Percentiles rank a stretch among this genome's conserved stretches.
Evolutionary conservation across 2,888 invertebrate genomes (phyloP).

Genomic region (Cephus nigrinus): DNA sequence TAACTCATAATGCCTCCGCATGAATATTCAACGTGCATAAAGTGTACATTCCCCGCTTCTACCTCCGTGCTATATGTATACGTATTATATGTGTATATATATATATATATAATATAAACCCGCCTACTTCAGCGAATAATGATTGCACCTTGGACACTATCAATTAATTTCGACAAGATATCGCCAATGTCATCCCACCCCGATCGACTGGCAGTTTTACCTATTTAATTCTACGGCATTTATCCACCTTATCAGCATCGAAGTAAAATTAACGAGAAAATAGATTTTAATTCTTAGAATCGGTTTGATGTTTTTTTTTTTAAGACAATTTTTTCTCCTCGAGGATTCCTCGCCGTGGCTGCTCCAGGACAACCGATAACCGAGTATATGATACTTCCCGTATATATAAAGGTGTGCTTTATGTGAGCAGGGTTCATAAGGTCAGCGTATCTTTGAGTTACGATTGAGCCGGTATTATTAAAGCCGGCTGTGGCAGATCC

Average conservation of each 20-base stretch:
- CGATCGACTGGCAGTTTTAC: background rate
- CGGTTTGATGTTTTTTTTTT: background rate
- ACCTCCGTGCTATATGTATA: constrained; percentile 10
- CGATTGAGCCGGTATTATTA: constrained; percentile 35
- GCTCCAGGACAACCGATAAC: background rate
- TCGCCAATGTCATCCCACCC: constrained; percentile 7
- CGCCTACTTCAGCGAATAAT: constrained; percentile 24
- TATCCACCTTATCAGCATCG: background rate
- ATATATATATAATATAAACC: constrained; percentile 13
- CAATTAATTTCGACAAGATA: constrained; percentile 35
- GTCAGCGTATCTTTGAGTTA: constrained; percentile 30
- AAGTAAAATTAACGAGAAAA: background rate
- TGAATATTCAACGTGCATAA: constrained; percentile 46
- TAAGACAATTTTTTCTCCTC: background rate
- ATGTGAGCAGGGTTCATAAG: constrained; percentile 33
- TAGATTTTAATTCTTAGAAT: background rate
- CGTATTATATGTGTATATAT: constrained; percentile 17
- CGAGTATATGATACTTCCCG: background rate
- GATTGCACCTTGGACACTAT: constrained; percentile 33
- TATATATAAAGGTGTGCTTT: constrained; percentile 32
- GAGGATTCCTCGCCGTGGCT: background rate
- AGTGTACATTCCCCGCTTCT: constrained; percentile 34
- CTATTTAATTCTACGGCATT: background rate
- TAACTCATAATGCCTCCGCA: constrained; percentile 35
- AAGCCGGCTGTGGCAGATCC: constrained; percentile 23